Conservation (phyloP, 2,113 vertebrate genomes). For the Talpa occidentalis region DNA sequence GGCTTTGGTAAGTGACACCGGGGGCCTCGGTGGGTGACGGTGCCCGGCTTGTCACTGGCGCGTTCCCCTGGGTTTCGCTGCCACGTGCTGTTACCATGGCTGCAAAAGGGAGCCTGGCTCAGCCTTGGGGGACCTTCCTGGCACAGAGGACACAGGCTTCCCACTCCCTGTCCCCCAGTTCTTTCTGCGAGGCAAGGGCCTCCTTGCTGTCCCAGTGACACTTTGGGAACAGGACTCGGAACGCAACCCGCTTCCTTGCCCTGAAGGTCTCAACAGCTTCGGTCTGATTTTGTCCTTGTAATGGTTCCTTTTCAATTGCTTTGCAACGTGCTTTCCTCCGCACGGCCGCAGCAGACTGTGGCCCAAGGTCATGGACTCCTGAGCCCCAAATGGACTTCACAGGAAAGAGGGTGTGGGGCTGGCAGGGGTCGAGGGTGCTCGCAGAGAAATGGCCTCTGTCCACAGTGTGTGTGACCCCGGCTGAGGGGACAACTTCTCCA, state of each 20-base stretch:
- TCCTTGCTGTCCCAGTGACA: neutral
- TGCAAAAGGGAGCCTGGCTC: neutral
- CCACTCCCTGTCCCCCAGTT: neutral
- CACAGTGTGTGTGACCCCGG: neutral
- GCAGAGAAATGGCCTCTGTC: neutral
- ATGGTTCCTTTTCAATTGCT: neutral
- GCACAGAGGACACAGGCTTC: neutral
- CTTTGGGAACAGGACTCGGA: neutral
- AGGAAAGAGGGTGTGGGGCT: neutral
- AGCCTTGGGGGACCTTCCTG: neutral
- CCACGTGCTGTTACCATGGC: neutral
- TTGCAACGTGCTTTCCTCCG: neutral
- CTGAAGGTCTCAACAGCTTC: neutral
- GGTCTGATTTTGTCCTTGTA: neutral
- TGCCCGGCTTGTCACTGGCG: neutral
- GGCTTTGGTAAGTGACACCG: neutral
- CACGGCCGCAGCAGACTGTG: neutral
- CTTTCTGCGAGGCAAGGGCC: neutral
- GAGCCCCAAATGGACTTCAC: neutral
- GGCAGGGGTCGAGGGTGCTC: neutral
- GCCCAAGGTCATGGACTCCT: neutral
- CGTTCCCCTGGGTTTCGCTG: neutral
- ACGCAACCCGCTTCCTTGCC: neutral
- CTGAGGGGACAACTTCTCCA: neutral
- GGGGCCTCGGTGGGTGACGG: neutral